Percentiles rank a stretch among this genome's conserved stretches.
Evolutionary conservation across 2,797 vertebrate genomes (phyloP).

Genomic region (Setipinna tenuifilis): DNA sequence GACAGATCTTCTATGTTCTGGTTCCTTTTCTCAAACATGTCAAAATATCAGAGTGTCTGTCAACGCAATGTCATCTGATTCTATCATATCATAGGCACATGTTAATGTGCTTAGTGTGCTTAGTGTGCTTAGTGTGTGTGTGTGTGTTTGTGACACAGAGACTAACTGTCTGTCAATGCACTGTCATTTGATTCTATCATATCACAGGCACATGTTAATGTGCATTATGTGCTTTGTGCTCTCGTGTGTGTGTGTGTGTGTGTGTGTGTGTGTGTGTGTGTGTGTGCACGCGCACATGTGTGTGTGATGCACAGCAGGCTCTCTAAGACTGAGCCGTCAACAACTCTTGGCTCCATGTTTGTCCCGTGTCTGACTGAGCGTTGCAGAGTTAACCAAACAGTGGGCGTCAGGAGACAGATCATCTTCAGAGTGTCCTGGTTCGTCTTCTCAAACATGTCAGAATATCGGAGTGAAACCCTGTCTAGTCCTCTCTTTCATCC

Average conservation of each 20-base stretch:
- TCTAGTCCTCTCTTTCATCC: not conserved
- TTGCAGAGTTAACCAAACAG: not conserved
- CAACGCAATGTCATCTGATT: too few relatives aligned
- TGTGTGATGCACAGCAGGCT: not conserved
- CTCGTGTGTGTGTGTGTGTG: not conserved
- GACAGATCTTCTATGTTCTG: too few relatives aligned
- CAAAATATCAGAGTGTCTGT: too few relatives aligned
- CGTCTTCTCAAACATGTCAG: not conserved
- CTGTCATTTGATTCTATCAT: too few relatives aligned
- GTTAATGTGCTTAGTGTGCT: too few relatives aligned
- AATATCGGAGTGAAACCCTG: not conserved
- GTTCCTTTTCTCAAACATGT: too few relatives aligned
- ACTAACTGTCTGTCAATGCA: too few relatives aligned
- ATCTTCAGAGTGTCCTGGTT: not conserved
- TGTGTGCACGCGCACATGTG: not conserved
- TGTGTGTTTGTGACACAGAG: too few relatives aligned
- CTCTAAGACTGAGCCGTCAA: not conserved
- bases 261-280: slow-evolving; percentile 1
- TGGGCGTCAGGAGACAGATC: not conserved
- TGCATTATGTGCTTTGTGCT: too few relatives aligned
- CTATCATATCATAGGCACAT: too few relatives aligned
- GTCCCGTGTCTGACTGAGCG: not conserved
- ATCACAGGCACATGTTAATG: too few relatives aligned
- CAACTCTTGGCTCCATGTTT: not conserved
- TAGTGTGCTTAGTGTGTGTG: too few relatives aligned